These are phyloP conservation scores for Drosophila algonquin DNA, from an alignment of 2,888 invertebrate genomes.

Conservation along the genomic window DNA sequence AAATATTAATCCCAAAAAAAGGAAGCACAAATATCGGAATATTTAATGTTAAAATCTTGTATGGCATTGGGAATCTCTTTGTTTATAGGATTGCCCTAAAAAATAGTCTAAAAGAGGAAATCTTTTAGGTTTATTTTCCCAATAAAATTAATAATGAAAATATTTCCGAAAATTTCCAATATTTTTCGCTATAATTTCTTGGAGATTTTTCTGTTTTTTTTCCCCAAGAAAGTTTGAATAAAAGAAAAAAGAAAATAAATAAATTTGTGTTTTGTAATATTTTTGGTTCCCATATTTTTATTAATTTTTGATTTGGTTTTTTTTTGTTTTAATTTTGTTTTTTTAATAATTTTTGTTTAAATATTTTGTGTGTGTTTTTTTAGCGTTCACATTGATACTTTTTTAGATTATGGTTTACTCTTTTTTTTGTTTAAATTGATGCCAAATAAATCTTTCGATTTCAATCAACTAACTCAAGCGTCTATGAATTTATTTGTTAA, in stretches of 20 bases:
- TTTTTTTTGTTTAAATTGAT: slow-evolving; percentile 24
- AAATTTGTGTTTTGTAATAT: neutral
- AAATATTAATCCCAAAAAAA: neutral
- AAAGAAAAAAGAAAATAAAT: neutral
- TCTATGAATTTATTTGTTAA: slow-evolving; percentile 70
- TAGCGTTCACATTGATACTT: slow-evolving; percentile 59
- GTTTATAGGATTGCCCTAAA: too few relatives aligned
- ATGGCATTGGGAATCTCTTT: too few relatives aligned
- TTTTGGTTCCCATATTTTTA: slow-evolving; percentile 68
- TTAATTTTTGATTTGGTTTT: slow-evolving; percentile 60
- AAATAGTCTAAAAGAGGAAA: too few relatives aligned
- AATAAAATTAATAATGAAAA: too few relatives aligned
- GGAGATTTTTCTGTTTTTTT: too few relatives aligned
- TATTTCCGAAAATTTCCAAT: too few relatives aligned
- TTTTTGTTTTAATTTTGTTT: slow-evolving; percentile 22
- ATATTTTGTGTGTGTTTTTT: slow-evolving; percentile 46
- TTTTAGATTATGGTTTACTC: slow-evolving; percentile 43
- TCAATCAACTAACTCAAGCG: slow-evolving; percentile 71
- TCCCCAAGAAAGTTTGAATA: neutral
- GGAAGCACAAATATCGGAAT: neutral
- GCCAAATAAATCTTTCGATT: slow-evolving; percentile 30
- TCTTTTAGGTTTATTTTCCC: too few relatives aligned
- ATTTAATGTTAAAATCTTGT: too few relatives aligned
- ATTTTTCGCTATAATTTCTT: neutral
- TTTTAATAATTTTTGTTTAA: slow-evolving; percentile 56